Evolutionary conservation across 2,888 invertebrate species (phyloP).

Genomic region (Synergus itoensis): DNA sequence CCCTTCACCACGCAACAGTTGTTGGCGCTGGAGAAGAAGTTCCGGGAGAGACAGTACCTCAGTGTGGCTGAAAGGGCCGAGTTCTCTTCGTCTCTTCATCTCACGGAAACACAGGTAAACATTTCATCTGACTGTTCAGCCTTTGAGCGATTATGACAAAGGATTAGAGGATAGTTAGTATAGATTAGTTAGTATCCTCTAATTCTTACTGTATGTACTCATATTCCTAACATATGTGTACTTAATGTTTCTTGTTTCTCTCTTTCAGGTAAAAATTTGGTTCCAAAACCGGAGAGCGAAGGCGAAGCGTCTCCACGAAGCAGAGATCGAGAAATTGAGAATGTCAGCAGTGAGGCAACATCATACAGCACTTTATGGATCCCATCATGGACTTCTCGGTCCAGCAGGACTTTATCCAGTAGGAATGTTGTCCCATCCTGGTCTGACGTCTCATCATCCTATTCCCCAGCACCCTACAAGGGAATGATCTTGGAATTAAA

Average conservation of each 20-base stretch:
- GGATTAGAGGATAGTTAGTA: not conserved
- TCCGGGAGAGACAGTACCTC: constrained; percentile 97
- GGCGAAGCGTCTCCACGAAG: constrained; percentile 97
- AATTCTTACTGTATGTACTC: no score
- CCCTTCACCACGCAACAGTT: constrained; percentile 99
- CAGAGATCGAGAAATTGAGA: constrained; percentile 97
- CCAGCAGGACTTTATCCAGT: constrained; percentile 70
- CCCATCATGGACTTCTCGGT: constrained; percentile 71
- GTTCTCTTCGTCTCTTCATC: constrained; percentile 95
- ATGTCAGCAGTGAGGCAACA: constrained; percentile 82
- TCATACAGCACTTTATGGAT: constrained; percentile 71
- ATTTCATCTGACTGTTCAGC: not conserved
- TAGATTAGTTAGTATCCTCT: not conserved
- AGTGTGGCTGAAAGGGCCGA: constrained; percentile 99
- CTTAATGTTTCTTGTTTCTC: constrained; percentile 37
- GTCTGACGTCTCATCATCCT: constrained; percentile 66
- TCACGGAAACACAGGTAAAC: constrained; percentile 93
- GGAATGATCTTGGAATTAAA: constrained; percentile 55
- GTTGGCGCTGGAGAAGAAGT: constrained; percentile 96
- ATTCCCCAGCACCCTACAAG: constrained; percentile 69
- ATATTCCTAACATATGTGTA: no score
- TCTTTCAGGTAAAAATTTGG: constrained; percentile 91
- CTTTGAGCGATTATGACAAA: not conserved
- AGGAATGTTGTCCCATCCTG: constrained; percentile 72
- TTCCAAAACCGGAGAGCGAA: constrained; percentile 97